Evolutionary conservation across 2,113 vertebrate species (phyloP), one percentile per base, ranked within the genome.

Genomic region (Maccullochella peelii): DNA sequence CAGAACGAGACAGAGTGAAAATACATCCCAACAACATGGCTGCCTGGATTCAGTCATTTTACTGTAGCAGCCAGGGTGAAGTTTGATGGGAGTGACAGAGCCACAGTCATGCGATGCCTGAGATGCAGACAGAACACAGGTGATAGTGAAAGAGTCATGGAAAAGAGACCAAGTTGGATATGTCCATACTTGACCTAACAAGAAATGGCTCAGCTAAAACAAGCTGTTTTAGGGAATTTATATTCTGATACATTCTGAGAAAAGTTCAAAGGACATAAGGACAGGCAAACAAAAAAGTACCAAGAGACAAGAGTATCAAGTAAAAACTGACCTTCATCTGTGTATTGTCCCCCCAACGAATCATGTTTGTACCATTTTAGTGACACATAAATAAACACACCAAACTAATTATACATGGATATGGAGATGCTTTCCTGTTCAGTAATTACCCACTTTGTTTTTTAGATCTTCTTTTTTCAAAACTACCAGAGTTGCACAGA

Each of bases 31-130:
- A 18, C 54, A 57, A 65, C 61, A 70, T n/a, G 30, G 61, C 27
- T 63, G 54, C 30, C 40, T 62, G 54, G 30, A 55, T 85, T 84
- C 44, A 1, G 5, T 59, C 18, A 0, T 68, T 78, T 63, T 50
- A 71, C 44, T 67, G 38, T 40, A 12, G 40, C 49, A 36, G 82
- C 7, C 36, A 47, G 36, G 36, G 52, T 50, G 50, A 70, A 38
- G 68, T 61, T 59, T 72, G 75, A 65, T 15, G 50, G 27, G 70
- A 59, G 44, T 49, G 62, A 63, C 50, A 76, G 54, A 70, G 44
- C 36, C 20, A 50, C n/a, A 57, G 67, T 77, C 21, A 65, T 11
- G 18, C 30, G 40, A 4, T 54, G 49, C 18, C 36, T 73, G 40
- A n/a, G 5, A 4, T 40, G 55, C 30, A 52, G 62, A 79, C 44